phyloP scores from a whole-genome alignment of 2,113 vertebrate genomes.

The Pedionomus torquatus region DNA sequence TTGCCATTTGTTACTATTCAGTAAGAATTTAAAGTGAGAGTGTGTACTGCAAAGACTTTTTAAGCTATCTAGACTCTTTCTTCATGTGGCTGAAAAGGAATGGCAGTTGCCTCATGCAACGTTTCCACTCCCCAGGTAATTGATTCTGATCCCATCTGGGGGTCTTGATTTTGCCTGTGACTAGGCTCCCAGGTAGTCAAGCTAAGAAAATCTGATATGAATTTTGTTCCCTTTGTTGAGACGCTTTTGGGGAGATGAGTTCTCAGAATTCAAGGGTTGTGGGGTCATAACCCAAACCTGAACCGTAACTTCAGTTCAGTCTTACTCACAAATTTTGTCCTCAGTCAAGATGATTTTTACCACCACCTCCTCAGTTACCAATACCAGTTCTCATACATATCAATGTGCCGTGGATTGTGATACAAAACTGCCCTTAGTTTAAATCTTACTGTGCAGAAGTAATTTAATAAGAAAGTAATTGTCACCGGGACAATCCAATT shows the following conservation, averaged over 20 bases:
- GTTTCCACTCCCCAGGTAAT: background rate
- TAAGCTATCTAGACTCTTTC: background rate
- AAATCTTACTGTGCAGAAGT: background rate
- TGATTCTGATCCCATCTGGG: background rate
- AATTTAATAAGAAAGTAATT: constrained; percentile 40
- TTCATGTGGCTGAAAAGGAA: background rate
- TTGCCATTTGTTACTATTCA: background rate
- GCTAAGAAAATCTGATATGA: background rate
- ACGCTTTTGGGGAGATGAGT: background rate
- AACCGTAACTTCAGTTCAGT: background rate
- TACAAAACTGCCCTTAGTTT: background rate
- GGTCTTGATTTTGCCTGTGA: background rate
- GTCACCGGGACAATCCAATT: background rate
- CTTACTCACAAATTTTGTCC: background rate
- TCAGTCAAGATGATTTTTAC: background rate
- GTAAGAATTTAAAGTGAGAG: background rate
- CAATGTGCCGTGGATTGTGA: background rate
- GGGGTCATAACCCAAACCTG: background rate
- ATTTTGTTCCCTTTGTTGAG: background rate
- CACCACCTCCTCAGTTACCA: background rate
- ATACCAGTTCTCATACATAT: background rate
- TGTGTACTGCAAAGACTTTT: accelerated
- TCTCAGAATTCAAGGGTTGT: background rate
- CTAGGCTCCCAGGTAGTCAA: background rate
- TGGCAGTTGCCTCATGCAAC: background rate